Evolutionary conservation across 1,140 invertebrate species (phyloP).

Genomic region (Planococcus citri): DNA sequence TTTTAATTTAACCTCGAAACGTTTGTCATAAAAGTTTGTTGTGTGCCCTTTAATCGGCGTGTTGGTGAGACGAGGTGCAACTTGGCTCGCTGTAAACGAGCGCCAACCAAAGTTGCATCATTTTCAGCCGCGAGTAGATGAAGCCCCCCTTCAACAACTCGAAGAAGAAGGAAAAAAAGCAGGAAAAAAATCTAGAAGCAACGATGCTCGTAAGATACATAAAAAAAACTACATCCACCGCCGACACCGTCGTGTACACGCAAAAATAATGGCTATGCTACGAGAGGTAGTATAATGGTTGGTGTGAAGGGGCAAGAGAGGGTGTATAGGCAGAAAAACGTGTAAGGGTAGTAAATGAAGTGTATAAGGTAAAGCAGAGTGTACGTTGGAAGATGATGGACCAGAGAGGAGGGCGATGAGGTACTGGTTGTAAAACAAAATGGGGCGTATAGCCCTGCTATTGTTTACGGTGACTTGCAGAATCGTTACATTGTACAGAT

Average conservation of each 20-base stretch:
- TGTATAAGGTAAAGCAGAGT: not conserved
- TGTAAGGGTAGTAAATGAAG: conserved; percentile 19
- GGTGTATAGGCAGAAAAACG: not conserved
- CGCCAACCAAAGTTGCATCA: not conserved
- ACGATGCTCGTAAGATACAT: not conserved
- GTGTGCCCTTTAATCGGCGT: no score
- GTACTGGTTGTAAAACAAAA: conserved; percentile 13
- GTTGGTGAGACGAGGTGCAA: no score
- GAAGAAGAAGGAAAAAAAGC: not conserved
- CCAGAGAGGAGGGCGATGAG: not conserved
- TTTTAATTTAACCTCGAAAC: no score
- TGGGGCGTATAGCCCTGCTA: conserved; percentile 16
- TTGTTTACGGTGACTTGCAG: conserved; percentile 18
- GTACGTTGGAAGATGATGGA: not conserved
- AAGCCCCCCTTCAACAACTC: no score
- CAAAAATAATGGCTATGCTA: not conserved
- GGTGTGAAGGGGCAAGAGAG: not conserved
- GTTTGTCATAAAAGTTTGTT: no score
- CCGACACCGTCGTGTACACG: not conserved
- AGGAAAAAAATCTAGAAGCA: conserved; percentile 8
- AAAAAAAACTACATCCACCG: no score
- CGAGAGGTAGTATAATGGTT: no score
- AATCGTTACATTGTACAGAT: conserved; percentile 11
- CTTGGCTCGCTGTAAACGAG: not conserved
- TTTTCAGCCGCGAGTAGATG: not conserved